Evolutionary conservation across 1,140 invertebrate species (phyloP).

Genomic region (Homalodisca vitripennis): DNA sequence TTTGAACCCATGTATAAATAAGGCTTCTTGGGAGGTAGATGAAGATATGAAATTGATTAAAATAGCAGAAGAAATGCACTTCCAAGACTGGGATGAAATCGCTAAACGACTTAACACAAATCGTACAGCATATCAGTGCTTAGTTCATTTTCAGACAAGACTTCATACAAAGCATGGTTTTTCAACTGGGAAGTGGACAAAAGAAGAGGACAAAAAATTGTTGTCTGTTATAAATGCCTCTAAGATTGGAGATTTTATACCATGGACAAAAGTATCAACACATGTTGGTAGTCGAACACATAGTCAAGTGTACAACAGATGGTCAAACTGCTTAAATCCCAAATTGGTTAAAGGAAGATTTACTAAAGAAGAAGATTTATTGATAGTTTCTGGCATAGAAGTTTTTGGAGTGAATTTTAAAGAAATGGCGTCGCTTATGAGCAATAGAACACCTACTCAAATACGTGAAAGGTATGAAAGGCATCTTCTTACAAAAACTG

Average conservation of each 20-base stretch:
- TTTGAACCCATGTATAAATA: conserved; percentile 63
- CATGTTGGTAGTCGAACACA: conserved; percentile 60
- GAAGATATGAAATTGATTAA: conserved; percentile 56
- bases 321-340: conserved; percentile 13
- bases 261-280: conserved; percentile 61
- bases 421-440: not conserved
- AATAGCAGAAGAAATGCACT: conserved; percentile 50
- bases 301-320: conserved; percentile 61
- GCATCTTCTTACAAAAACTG: conserved; percentile 13
- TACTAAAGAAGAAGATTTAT: conserved; percentile 25
- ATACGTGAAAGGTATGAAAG: conserved; percentile 10
- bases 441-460: conserved; percentile 23
- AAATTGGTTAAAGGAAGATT: conserved; percentile 22
- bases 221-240: conserved; percentile 54
- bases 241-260: conserved; percentile 59
- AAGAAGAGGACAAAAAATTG: conserved; percentile 58
- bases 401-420: not conserved
- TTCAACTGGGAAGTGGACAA: conserved; percentile 53
- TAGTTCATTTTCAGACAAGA: conserved; percentile 60
- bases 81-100: conserved; percentile 64
- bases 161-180: conserved; percentile 39
- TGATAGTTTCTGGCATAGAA: conserved; percentile 10
- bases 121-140: conserved; percentile 64
- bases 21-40: conserved; percentile 55
- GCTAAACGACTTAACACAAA: conserved; percentile 54